Evolutionary conservation across 2,113 vertebrate species (phyloP), one percentile per base, ranked within the genome.

Genomic region (Gobius niger): DNA sequence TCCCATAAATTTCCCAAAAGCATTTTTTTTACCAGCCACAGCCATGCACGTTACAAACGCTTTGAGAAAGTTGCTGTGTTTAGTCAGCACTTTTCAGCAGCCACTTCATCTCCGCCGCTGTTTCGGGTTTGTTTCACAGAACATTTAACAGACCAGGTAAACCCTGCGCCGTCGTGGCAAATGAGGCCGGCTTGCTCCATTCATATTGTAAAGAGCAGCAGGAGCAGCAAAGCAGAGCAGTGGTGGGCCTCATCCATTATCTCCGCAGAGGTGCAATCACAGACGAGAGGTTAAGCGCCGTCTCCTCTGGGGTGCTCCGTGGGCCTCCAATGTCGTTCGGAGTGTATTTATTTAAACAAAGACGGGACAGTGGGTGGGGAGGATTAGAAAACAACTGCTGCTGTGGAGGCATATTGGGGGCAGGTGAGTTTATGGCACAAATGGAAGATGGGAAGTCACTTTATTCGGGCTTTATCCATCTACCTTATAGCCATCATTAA

Each of bases 301-400:
- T n/a, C 15, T 40, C 50, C 42, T 7, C 53, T 54, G 41, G n/a
- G 49, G 49, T 8, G 49, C 51, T 53, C 16, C 1, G 12, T n/a
- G 47, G 63, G 44, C 73, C 62, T 14, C 50, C 14, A 65, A 47
- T 50, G 49, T 67, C 44, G 19, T 10, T 11, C 57, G 8, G 41
- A 49, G 65, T 65, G 54, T 57, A 54, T 72, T 61, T 50, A 52
- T 68, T 57, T 47, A 57, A 65, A 63, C 13, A 49, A 67, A 67
- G 49, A 68, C 62, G 59, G 18, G 18, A 2, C n/a, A 62, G 19
- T 56, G 61, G 13, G n/a, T 63, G 63, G 70, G 13, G 16, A 46
- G 53, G n/a, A 1, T 53, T 53, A 81, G 60, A 52, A 47, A 70
- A 41, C 7, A 2, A 0, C 24, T 50, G 44, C 60, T 46, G 18